Conservation (phyloP, 2,797 vertebrate species). For the Bucorvus abyssinicus region DNA sequence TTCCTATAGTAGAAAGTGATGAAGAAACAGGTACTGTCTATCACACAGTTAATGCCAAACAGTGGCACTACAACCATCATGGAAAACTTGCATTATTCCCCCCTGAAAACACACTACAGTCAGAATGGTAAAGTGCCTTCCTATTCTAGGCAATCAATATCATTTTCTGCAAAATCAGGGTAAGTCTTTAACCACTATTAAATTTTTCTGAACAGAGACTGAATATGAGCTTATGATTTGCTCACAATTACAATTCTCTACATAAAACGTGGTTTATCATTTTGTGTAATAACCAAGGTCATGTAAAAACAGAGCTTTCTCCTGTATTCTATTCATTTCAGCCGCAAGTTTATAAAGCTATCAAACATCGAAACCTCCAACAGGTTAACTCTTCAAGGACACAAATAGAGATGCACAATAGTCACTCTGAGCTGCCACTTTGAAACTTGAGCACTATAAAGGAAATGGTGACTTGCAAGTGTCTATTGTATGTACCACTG, state of each 20-base stretch:
- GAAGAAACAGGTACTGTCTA: not conserved
- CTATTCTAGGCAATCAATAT: not conserved
- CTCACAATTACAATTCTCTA: not conserved
- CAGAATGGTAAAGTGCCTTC: not conserved
- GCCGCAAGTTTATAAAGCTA: slow-evolving; percentile 11
- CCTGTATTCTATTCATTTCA: not conserved
- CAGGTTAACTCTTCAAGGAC: not conserved
- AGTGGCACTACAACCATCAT: not conserved
- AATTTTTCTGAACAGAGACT: not conserved
- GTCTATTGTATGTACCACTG: not conserved
- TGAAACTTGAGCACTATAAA: not conserved
- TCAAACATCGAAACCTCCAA: not conserved
- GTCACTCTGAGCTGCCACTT: not conserved
- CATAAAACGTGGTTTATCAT: not conserved
- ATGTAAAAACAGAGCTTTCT: not conserved
- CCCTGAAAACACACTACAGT: not conserved
- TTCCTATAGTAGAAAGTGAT: not conserved
- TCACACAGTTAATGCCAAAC: not conserved
- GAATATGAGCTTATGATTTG: not conserved
- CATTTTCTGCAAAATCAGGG: not conserved
- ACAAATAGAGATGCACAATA: not conserved
- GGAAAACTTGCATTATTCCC: not conserved
- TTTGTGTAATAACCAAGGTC: not conserved
- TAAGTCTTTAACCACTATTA: not conserved
- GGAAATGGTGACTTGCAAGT: not conserved